Base-by-base conservation (phyloP, 23 tunicate genomes). In the Aplidium turbinatum region DNA sequence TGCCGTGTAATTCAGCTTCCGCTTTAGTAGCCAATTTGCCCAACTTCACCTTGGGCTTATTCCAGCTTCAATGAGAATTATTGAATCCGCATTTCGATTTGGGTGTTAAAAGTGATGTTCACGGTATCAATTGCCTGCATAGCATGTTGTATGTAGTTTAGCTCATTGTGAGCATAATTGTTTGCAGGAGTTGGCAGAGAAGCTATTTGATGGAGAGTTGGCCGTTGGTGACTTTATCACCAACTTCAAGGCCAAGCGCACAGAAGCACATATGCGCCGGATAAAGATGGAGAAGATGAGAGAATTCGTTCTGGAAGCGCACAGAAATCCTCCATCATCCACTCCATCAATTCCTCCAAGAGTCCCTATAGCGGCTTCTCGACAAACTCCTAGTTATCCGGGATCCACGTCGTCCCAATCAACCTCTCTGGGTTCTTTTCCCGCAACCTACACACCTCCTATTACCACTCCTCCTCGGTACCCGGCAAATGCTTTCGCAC, bases 281-380 rank as follows among this genome's bases (percentile, higher is more conserved):
- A 78, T 82, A 21, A 91, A 91, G 66, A 38, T 73, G 1, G 97
- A 84, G 33, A 91, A 91, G 68, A 91, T 91, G 97, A 76, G 71
- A 31, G 97, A 91, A 35, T 56, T 91, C 16, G 60, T 91, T 22
- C 33, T 91, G 33, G 86, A 91, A 58, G 84, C 62, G 0, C 70
- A 81, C 47, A 60, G 87, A 26, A 60, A 81, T 19, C 47, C 77
- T 23, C 25, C 85, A 6, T 20, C n/a, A 5, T 6, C 75, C 16
- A 18, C 87, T 2, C 70, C 73, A 22, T 35, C 57, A 16, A 48
- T 72, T 0, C 79, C 87, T 1, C 63, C 72, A 2, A 27, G 79
- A 22, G 4, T 23, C 47, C 55, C 66, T 33, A 33, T 29, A 32
- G 50, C 78, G 9, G 34, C 81, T 9, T 7, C 66, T 1, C 48